A percentile compares a stretch with the other conserved stretches of the same genome.
Conservation (phyloP, 2,888 invertebrate genomes). For the Auanema sp. region DNA sequence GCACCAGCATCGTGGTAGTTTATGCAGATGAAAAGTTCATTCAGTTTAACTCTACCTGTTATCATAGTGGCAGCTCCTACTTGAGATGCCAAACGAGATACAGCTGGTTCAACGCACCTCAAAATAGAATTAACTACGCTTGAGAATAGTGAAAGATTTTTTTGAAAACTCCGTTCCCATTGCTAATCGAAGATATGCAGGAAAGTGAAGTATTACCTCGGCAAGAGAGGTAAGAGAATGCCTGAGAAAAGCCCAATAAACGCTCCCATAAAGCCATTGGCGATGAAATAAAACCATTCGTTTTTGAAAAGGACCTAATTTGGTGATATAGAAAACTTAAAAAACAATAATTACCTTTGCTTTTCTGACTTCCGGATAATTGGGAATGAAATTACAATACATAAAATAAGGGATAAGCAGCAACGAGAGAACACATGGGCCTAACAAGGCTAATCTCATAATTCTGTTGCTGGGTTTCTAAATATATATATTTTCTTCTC, state of each 20-base stretch:
- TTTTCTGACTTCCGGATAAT: slow-evolving; percentile 5
- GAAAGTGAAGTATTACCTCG: slow-evolving; percentile 6
- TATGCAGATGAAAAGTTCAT: too few species aligned
- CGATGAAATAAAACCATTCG: slow-evolving; percentile 22
- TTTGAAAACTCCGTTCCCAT: not conserved
- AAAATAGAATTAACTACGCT: not conserved
- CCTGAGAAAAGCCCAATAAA: slow-evolving; percentile 11
- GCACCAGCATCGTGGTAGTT: too few species aligned
- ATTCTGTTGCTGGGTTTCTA: not conserved
- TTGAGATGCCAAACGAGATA: slow-evolving; percentile 12
- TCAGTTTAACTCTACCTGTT: too few species aligned
- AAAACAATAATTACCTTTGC: slow-evolving; percentile 9
- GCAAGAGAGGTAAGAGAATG: slow-evolving; percentile 10
- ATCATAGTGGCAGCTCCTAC: slow-evolving; percentile 13
- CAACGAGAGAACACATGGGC: slow-evolving; percentile 11
- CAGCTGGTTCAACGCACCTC: slow-evolving; percentile 11
- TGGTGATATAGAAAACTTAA: not conserved
- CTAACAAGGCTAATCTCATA: slow-evolving; percentile 7
- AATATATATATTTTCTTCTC: not conserved
- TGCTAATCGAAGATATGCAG: not conserved
- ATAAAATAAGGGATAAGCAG: slow-evolving; percentile 17
- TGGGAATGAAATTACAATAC: slow-evolving; percentile 20
- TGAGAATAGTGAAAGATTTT: not conserved
- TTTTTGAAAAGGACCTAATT: slow-evolving; percentile 17
- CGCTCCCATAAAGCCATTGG: slow-evolving; percentile 14